Evolutionary conservation across 1,140 invertebrate genomes (phyloP).

Genomic region (Pemphigus obesinymphae): DNA sequence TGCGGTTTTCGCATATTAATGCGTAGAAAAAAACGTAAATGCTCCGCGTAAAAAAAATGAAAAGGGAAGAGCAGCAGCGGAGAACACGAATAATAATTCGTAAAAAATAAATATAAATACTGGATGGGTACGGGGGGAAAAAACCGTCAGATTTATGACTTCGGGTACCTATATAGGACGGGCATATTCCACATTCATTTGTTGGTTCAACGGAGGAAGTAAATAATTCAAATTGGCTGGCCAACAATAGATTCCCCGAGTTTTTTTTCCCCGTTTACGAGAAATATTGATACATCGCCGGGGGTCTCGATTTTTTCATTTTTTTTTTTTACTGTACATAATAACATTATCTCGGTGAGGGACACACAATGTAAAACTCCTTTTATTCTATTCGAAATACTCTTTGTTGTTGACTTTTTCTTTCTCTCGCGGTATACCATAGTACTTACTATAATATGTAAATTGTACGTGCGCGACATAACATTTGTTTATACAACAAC

Average conservation of each 20-base stretch:
- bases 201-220: conserved; percentile 38
- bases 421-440: background rate
- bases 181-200: conserved; percentile 41
- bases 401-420: conserved; percentile 22
- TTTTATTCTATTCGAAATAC: conserved; percentile 23
- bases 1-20: conserved; percentile 41
- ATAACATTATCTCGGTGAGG: conserved; percentile 20
- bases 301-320: conserved; percentile 27
- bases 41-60: background rate
- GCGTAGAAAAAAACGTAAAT: conserved; percentile 12
- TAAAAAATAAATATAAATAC: conserved; percentile 39
- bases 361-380: conserved; percentile 14
- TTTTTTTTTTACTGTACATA: conserved; percentile 10
- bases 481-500: conserved; percentile 12
- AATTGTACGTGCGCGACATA: conserved; percentile 4
- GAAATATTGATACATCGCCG: conserved; percentile 40
- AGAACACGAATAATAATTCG: conserved; percentile 39
- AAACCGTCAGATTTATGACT: conserved; percentile 38
- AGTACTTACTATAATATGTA: conserved; percentile 33
- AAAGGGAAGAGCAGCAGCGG: background rate
- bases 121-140: conserved; percentile 19
- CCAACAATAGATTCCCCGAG: conserved; percentile 21
- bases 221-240: conserved; percentile 39
- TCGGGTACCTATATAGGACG: background rate
- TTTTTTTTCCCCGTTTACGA: conserved; percentile 31